Base-by-base conservation (phyloP, 2,888 invertebrate species). In the Microplitis deprimator region DNA sequence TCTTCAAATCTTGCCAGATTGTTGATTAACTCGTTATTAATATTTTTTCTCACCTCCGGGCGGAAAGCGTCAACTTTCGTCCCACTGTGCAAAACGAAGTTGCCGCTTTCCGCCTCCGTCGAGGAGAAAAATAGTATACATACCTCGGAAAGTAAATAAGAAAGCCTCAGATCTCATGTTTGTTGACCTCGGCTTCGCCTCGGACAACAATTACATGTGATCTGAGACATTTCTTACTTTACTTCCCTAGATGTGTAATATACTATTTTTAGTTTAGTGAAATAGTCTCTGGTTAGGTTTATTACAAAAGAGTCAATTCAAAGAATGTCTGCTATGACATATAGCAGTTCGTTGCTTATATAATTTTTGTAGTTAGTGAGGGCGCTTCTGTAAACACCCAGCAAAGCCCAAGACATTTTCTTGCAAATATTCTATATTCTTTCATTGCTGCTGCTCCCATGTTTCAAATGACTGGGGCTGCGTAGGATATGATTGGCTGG, bases 391-490 rank as follows among this genome's bases (percentile, higher is more conserved):
- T 73, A 17, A 16, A 69, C 38, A 6, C 59, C 40, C 5, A 78
- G 72, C n/a, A 20, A 40, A 0, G 60, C 38, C 77, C 20, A 4
- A 81, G 50, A 20, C 81, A 81, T 6, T 50, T 68, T 64, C 81
- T 68, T 72, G 72, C 81, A 38, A 79, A 80, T 7, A 3, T 64
- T 41, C 82, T 38, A 0, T 82, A 1, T 62, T 77, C 81, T 76
- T 82, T 81, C 75, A 81, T 81, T 1, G 62, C 10, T 0, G 79
- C 20, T 0, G 81, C 79, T 1, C 74, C 64, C 0, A 76, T 40
- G 29, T 83, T 82, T 67, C 76, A 82, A 61, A 78, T 78, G 0
- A 80, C 68, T 7, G 78, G 80, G 1, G 73, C 40, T 1, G 73
- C 79, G 20, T 81, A 81, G 1, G 81, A 79, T 0, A 80, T 2